These are phyloP conservation scores for Melanargia galathea DNA, from an alignment of 2,888 invertebrate genomes.

Conservation along the genomic window DNA sequence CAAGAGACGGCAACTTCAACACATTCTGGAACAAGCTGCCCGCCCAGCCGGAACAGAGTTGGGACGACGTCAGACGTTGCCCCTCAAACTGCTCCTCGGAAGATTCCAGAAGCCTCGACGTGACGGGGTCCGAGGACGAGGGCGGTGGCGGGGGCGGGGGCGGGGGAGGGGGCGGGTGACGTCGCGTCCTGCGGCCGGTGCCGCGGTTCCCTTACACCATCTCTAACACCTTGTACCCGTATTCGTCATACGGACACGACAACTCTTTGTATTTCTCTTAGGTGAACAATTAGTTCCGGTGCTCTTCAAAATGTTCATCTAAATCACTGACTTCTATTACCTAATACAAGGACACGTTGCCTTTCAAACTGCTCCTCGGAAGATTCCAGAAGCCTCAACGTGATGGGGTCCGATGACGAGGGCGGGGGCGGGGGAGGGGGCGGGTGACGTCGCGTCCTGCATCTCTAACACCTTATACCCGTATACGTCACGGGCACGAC, in stretches of 20 bases:
- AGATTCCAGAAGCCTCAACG: too few species aligned
- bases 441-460: too few species aligned
- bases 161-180: slow-evolving; percentile 67
- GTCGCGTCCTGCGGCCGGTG: slow-evolving; percentile 78
- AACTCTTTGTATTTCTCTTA: slow-evolving; percentile 62
- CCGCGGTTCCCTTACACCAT: slow-evolving; percentile 73
- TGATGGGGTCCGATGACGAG: too few species aligned
- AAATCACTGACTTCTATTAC: too few species aligned
- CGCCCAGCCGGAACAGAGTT: slow-evolving; percentile 59
- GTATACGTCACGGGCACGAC: background rate
- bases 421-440: too few species aligned
- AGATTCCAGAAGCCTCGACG: slow-evolving; percentile 76
- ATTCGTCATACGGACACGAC: slow-evolving; percentile 63
- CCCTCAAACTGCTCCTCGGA: slow-evolving; percentile 74
- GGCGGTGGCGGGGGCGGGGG: slow-evolving; percentile 65
- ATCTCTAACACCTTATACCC: background rate
- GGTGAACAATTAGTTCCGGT: background rate
- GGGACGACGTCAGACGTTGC: slow-evolving; percentile 67
- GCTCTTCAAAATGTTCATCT: background rate
- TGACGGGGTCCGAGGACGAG: slow-evolving; percentile 79
- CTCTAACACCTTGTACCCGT: slow-evolving; percentile 56
- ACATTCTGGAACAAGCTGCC: slow-evolving; percentile 77
- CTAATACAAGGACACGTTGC: too few species aligned
- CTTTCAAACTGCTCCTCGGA: too few species aligned
- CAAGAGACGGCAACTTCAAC: slow-evolving; percentile 74